Evolutionary conservation across 2,888 invertebrate genomes (phyloP), one percentile per base, ranked within the genome.

Genomic region (Parascotia fuliginaria): DNA sequence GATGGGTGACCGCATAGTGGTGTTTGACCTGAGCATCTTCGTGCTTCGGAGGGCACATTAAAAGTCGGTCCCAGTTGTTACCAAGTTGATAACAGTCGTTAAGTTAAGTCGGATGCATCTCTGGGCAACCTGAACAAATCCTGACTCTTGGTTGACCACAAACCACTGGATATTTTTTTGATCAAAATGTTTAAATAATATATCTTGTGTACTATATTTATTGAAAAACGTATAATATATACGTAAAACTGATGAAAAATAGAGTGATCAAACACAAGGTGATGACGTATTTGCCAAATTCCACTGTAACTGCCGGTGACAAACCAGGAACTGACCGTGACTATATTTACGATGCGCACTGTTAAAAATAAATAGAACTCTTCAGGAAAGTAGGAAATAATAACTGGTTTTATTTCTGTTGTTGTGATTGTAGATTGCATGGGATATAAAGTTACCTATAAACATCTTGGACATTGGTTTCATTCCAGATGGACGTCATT

Each of bases 241-340:
- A 39, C 27, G 14, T 27, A 33, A 34, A 14, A 33, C 9, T 5
- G 6, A n/a, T 13, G 13, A 42, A 54, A 54, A 48, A 52, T 39
- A 58, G 41, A 34, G 32, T 38, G 38, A 61, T 61, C 54, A 59
- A 42, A 29, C n/a, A 42, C 55, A 47, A 61, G 42, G 40, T 15
- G 37, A 39, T 49, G 58, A 60, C 61, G 65, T 41, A 19, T 37
- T 13, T 38, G 16, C 14, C 12, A 24, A 42, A 52, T 60, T 48
- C 65, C 43, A 24, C 36, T 16, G 38, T 22, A 29, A 42, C 56
- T 55, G 37, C 45, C 41, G 42, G 62, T 65, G 59, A 69, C 66
- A 63, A 24, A 69, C 69, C 55, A 69, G 70, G 66, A 69, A 67
- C 42, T 69, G 65, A 60, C 66, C 65, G 32, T 68, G 69, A 59